A percentile compares a stretch with the other conserved stretches of the same genome.
phyloP scores from a whole-genome alignment of 2,888 invertebrate species.

The Ornithoptera priamus region DNA sequence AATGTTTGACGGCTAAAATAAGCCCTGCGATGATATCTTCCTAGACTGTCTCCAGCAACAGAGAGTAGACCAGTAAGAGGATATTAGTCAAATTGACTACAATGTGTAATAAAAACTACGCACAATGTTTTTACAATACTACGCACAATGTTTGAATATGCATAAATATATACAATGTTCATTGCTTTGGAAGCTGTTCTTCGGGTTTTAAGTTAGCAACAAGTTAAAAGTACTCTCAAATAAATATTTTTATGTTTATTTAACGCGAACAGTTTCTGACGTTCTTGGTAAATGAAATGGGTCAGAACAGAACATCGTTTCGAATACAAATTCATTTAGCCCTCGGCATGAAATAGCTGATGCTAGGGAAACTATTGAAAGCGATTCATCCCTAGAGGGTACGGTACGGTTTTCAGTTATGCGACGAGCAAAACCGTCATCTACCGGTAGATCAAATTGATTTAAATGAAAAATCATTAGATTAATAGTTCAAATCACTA shows the following conservation, averaged over 20 bases:
- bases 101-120: too few relatives aligned
- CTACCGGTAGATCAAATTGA: too few relatives aligned
- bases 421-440: conserved; percentile 5
- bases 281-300: conserved; percentile 5
- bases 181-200: neutral
- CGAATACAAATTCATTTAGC: conserved; percentile 22
- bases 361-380: conserved; percentile 8
- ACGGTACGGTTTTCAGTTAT: neutral
- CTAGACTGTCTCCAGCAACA: too few relatives aligned
- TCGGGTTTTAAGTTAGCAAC: neutral
- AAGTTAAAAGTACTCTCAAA: neutral
- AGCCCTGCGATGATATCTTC: too few relatives aligned
- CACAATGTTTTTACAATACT: too few relatives aligned
- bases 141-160: too few relatives aligned
- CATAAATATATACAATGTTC: neutral
- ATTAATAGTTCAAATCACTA: too few relatives aligned
- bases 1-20: too few relatives aligned
- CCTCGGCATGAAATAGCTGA: conserved; percentile 17
- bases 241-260: neutral
- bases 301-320: neutral
- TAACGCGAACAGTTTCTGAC: neutral
- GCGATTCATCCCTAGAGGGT: conserved; percentile 14
- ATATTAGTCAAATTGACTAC: too few relatives aligned
- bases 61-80: too few relatives aligned
- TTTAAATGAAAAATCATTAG: too few relatives aligned